Percentiles rank a stretch among this genome's conserved stretches.
phyloP scores from a whole-genome alignment of 2,113 vertebrate species.

The Nibea albiflora region DNA sequence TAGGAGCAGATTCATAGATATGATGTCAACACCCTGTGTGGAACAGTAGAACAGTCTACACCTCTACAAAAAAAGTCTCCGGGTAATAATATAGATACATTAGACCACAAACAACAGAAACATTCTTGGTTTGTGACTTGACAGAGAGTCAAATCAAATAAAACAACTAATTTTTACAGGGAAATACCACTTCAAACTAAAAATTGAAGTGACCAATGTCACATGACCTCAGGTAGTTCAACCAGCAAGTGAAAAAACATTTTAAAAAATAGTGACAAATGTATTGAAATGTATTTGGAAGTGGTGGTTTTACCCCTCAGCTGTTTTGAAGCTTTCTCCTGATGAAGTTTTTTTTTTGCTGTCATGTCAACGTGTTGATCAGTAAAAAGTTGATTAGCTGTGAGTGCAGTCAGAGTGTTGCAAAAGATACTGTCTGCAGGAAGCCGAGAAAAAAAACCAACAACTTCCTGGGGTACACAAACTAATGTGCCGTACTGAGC shows the following conservation, averaged over 20 bases:
- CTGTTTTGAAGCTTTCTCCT: not conserved
- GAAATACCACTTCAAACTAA: constrained; percentile 33
- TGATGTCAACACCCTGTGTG: constrained; percentile 50
- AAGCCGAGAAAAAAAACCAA: not conserved
- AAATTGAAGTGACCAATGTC: constrained; percentile 39
- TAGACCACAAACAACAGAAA: constrained; percentile 16
- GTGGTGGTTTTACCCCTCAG: not conserved
- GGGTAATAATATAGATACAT: constrained; percentile 20
- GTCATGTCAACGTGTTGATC: not conserved
- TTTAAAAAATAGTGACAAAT: not conserved
- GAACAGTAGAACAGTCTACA: constrained; percentile 39
- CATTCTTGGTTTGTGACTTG: constrained; percentile 25
- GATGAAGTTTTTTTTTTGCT: not conserved
- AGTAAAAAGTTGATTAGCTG: constrained; percentile 12
- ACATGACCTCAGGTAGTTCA: constrained; percentile 38
- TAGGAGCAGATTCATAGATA: constrained; percentile 49
- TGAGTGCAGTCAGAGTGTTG: not conserved
- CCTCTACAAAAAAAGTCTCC: not conserved
- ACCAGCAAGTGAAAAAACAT: constrained; percentile 20
- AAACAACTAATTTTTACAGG: constrained; percentile 40
- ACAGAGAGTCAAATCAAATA: constrained; percentile 20
- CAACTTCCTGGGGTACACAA: constrained; percentile 13
- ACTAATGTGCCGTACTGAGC: not conserved
- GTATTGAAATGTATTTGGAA: constrained; percentile 5
- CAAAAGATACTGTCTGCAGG: not conserved